Conservation (phyloP, 2,888 invertebrate genomes). For the Spisula subtruncata region DNA sequence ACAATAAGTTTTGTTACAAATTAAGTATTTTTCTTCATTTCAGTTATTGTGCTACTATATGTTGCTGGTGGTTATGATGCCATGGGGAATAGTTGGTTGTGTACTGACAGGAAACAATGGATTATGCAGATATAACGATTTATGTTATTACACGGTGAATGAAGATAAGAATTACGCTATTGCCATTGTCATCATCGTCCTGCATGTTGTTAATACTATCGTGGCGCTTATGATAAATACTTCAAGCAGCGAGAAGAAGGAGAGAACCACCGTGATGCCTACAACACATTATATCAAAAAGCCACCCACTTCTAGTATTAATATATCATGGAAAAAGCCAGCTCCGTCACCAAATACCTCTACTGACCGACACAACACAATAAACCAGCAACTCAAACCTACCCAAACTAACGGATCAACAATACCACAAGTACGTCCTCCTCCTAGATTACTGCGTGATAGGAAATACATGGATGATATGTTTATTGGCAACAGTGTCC, state of each 20-base stretch:
- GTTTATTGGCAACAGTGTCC: too few relatives aligned
- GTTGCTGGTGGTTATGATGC: background rate
- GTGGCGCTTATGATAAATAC: background rate
- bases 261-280: too few relatives aligned
- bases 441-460: too few relatives aligned
- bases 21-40: background rate
- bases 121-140: background rate
- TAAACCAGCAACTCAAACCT: too few relatives aligned
- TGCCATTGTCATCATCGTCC: background rate
- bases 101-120: background rate
- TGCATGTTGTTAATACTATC: background rate
- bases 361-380: too few relatives aligned
- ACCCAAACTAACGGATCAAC: too few relatives aligned
- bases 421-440: too few relatives aligned
- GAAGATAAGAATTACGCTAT: background rate
- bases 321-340: background rate
- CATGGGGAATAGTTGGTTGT: background rate
- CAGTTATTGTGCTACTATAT: background rate
- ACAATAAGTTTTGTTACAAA: background rate
- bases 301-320: too few relatives aligned
- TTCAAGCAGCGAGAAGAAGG: background rate
- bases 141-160: conserved; percentile 1
- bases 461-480: too few relatives aligned
- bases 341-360: background rate
- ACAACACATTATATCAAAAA: too few relatives aligned